Base-by-base conservation (phyloP, 1,140 invertebrate species). In the Aphelinus atriplicis region DNA sequence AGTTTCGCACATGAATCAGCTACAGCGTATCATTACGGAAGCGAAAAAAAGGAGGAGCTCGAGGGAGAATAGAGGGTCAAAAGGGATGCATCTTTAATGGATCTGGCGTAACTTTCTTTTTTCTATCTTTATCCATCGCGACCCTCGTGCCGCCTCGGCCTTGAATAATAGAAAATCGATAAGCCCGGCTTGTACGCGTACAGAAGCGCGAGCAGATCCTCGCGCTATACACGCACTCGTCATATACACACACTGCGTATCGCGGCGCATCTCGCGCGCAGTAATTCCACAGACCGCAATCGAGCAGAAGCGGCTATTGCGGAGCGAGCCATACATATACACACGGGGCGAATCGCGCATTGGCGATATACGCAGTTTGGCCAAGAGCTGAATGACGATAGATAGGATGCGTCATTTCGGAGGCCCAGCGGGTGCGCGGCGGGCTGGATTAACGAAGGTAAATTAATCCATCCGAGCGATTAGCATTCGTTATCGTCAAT, bases 401-500 rank as follows among this genome's bases (percentile, higher is more conserved):
- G 47, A 51, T 53, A 47, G 55, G 26, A 73, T 73, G 64, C 72
- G 65, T 73, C 72, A 73, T 55, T 26, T 43, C 26, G 48, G 43
- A 6, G 5, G 6, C 9, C n/a, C 55, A 53, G 7, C 3, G 7
- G 48, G 42, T 57, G 26, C 53, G 6, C 43, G 60, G 50, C 26
- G 48, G 64, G 73, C 77, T 79, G 51, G 73, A 80, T 78, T 77
- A 73, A 73, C 73, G 75, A 75, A 67, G 64, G 43, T 61, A 78
- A 84, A 84, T 84, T 82, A 83, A 82, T 82, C 82, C 81, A 79
- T 84, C 78, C 78, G 76, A 77, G 77, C 77, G 76, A 83, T 84
- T 84, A 84, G 78, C 78, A 81, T 84, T 83, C 81, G 81, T 83
- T 82, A 81, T 83, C 73, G 78, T 81, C 78, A 80, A 83, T 82